These are phyloP conservation scores for Microctonus brassicae DNA, from an alignment of 2,888 invertebrate species.

Conservation along the genomic window DNA sequence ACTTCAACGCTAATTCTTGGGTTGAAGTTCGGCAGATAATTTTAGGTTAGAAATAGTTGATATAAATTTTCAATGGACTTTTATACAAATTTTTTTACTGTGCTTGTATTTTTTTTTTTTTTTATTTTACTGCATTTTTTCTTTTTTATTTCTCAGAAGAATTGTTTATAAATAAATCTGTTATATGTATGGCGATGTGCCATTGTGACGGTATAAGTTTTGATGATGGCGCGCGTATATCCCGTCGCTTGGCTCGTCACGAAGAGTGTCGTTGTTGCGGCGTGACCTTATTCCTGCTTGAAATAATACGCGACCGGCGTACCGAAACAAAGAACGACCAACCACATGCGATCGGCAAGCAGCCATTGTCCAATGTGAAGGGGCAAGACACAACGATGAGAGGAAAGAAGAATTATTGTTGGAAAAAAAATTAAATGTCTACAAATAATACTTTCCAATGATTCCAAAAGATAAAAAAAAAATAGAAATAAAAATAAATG, in stretches of 20 bases:
- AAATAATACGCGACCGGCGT: conserved; percentile 60
- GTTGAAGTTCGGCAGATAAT: too few relatives aligned
- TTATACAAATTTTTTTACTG: too few relatives aligned
- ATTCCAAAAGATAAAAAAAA: too few relatives aligned
- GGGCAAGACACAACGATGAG: background rate
- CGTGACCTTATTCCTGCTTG: conserved; percentile 64
- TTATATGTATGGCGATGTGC: conserved; percentile 34
- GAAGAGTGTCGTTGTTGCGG: conserved; percentile 51
- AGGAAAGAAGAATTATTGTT: background rate
- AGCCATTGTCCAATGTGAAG: conserved; percentile 25
- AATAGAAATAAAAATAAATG: too few relatives aligned
- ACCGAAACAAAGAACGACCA: conserved; percentile 51
- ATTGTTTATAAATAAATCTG: background rate
- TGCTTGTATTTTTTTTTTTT: too few relatives aligned
- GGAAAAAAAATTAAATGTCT: too few relatives aligned
- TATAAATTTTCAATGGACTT: too few relatives aligned
- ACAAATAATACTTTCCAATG: too few relatives aligned
- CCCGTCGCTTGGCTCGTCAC: conserved; percentile 43
- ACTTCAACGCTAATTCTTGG: too few relatives aligned
- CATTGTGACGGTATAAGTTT: conserved; percentile 57
- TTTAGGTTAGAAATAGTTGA: too few relatives aligned
- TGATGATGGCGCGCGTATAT: conserved; percentile 50
- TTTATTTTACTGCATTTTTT: background rate
- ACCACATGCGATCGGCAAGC: conserved; percentile 27
- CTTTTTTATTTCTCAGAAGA: background rate